A percentile compares a stretch with the other conserved stretches of the same genome.
These are phyloP conservation scores for Australoheros facetus DNA, from an alignment of 2,797 vertebrate genomes.

Conservation along the genomic window DNA sequence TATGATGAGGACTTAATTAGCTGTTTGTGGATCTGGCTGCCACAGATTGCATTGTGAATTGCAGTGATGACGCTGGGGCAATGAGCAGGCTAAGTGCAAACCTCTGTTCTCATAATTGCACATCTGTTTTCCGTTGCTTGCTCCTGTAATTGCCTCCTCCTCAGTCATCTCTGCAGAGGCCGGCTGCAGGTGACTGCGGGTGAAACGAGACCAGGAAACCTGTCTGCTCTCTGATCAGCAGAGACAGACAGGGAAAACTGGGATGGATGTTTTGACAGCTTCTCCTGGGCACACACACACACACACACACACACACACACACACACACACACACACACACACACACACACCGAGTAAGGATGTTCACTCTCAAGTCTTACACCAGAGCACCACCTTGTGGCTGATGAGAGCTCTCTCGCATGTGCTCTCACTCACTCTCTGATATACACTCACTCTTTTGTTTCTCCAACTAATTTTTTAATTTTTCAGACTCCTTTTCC, in stretches of 20 bases:
- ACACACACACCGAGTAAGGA: neutral
- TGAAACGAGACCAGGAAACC: constrained; percentile 54
- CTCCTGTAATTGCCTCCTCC: constrained; percentile 74
- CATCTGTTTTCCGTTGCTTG: constrained; percentile 75
- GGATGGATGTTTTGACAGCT: constrained; percentile 66
- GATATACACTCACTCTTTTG: neutral
- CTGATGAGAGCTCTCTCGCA: neutral
- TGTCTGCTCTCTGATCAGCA: constrained; percentile 61
- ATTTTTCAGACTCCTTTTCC: neutral
- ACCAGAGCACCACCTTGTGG: constrained; percentile 70
- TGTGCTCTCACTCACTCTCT: neutral
- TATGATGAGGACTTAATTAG: constrained; percentile 77
- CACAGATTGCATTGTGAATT: constrained; percentile 62
- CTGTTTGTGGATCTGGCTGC: constrained; percentile 64
- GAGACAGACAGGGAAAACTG: constrained; percentile 53
- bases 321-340: neutral
- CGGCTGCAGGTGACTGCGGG: constrained; percentile 68
- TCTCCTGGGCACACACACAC: constrained; percentile 28
- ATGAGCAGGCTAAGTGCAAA: constrained; percentile 73
- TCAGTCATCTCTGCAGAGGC: constrained; percentile 57
- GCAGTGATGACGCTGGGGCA: constrained; percentile 55
- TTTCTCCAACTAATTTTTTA: no score
- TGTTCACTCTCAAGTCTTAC: constrained; percentile 39
- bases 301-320: neutral
- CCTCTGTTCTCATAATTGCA: constrained; percentile 81